Base-by-base conservation (phyloP, 2,113 vertebrate species). In the Solea solea region DNA sequence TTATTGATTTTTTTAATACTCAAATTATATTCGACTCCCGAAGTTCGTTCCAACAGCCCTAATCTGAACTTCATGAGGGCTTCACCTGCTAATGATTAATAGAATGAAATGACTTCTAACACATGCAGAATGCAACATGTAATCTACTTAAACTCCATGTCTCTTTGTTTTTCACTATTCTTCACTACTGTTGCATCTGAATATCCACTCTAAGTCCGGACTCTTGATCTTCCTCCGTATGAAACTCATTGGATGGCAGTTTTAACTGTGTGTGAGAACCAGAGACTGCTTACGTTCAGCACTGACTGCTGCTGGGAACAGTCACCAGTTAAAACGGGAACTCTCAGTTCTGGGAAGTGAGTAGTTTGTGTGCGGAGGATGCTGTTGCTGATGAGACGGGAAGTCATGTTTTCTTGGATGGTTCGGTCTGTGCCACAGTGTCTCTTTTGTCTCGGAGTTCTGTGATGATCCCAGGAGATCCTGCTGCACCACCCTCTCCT, bases 391-490 rank as follows among this genome's bases (percentile, higher is more conserved):
- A 65, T 81, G 82, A 80, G 87, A 82, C 87, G 88, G 90, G 88
- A 91, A 84, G 82, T 69, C 8, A 51, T 68, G 67, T 82, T 74
- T 82, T 86, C 82, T 81, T 79, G 74, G 80, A 84, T 70, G 74
- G 75, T 67, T 85, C 77, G 80, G 83, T 65, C 73, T 55, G 76
- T 80, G 83, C 81, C 81, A 88, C 90, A 91, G 86, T 88, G 79
- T 86, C 75, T 64, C 68, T 81, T 90, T 91, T 91, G 87, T 90
- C 64, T 84, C 5, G 15, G 76, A 82, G 80, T 57, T 82, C 46
- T 11, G 65, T 8, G 11, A 78, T 69, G 69, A 84, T 86, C 84
- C 81, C 85, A 70, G 76, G 83, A 72, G 84, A 85, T 81, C 72
- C 66, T 21, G 41, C 41, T 42, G 72, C 51, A 60, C 80, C 75